Evolutionary conservation across 2,888 invertebrate genomes (phyloP).

Genomic region (Tetanocera ferruginea): DNA sequence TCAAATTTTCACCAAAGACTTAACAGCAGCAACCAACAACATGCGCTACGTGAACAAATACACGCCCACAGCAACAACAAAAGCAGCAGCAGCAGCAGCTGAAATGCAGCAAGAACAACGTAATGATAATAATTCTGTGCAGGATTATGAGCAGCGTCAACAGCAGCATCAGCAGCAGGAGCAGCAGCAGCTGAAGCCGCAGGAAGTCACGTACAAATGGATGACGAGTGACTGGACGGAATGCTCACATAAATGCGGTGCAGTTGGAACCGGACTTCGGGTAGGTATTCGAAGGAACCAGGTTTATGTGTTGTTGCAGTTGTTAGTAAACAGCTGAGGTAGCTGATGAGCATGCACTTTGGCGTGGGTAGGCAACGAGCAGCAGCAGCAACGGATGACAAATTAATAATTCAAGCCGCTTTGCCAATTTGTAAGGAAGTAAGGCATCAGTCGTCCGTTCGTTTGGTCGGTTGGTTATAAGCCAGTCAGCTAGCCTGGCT

Average conservation of each 20-base stretch:
- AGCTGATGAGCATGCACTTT: neutral
- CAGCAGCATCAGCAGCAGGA: conserved; percentile 45
- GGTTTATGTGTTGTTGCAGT: neutral
- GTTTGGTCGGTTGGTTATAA: neutral
- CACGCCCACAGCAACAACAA: conserved; percentile 28
- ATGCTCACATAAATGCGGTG: conserved; percentile 87
- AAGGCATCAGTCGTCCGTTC: neutral
- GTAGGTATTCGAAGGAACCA: conserved; percentile 54
- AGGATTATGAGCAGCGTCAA: conserved; percentile 40
- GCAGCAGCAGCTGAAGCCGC: conserved; percentile 38
- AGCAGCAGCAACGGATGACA: conserved; percentile 4
- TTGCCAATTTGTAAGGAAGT: conserved; percentile 11
- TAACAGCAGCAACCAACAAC: conserved; percentile 39
- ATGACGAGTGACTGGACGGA: conserved; percentile 86
- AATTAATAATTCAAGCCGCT: conserved; percentile 32
- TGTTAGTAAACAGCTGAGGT: neutral
- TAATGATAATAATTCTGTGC: conserved; percentile 41
- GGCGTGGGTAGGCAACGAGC: neutral
- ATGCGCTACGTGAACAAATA: conserved; percentile 37
- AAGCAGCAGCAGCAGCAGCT: conserved; percentile 28
- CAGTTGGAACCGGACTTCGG: conserved; percentile 73
- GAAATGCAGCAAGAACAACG: conserved; percentile 26
- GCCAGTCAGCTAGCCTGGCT: neutral
- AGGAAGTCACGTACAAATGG: conserved; percentile 79
- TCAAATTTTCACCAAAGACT: conserved; percentile 54